A percentile compares a stretch with the other conserved stretches of the same genome.
These are phyloP conservation scores for Pegoplata infirma DNA, from an alignment of 2,888 invertebrate species.

Conservation along the genomic window DNA sequence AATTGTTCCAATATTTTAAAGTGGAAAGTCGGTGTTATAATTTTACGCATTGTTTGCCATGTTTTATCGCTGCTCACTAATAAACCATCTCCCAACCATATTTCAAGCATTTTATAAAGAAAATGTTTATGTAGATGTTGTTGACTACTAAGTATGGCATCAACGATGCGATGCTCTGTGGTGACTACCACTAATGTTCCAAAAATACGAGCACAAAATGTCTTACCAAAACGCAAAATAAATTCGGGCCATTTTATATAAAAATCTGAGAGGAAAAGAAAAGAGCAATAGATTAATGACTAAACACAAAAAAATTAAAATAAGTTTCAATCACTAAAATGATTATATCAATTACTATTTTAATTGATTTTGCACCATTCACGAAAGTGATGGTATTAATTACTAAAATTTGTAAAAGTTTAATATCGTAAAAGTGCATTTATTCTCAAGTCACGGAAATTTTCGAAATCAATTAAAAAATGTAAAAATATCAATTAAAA, in stretches of 20 bases:
- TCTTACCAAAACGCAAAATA: conserved; percentile 58
- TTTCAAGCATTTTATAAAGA: conserved; percentile 69
- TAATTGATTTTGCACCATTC: no score
- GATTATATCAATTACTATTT: no score
- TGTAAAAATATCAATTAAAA: no score
- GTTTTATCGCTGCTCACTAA: conserved; percentile 75
- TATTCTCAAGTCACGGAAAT: no score
- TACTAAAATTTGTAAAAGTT: no score
- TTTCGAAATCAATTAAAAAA: no score
- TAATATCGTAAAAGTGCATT: no score
- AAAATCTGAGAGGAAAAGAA: conserved; percentile 45
- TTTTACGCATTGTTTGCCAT: conserved; percentile 85
- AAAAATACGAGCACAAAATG: conserved; percentile 59
- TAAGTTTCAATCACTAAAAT: no score
- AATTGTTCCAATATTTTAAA: conserved; percentile 88
- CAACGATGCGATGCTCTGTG: conserved; percentile 69
- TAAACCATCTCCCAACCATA: conserved; percentile 75
- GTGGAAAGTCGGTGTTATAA: conserved; percentile 89
- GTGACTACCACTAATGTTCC: conserved; percentile 68
- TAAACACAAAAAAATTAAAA: neutral
- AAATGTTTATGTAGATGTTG: conserved; percentile 71
- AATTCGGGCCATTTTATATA: conserved; percentile 61
- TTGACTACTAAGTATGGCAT: conserved; percentile 69
- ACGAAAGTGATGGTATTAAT: no score
- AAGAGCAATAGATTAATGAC: neutral